These are phyloP conservation scores for Pleuronectes platessa DNA, from an alignment of 2,113 vertebrate genomes.

Conservation along the genomic window DNA sequence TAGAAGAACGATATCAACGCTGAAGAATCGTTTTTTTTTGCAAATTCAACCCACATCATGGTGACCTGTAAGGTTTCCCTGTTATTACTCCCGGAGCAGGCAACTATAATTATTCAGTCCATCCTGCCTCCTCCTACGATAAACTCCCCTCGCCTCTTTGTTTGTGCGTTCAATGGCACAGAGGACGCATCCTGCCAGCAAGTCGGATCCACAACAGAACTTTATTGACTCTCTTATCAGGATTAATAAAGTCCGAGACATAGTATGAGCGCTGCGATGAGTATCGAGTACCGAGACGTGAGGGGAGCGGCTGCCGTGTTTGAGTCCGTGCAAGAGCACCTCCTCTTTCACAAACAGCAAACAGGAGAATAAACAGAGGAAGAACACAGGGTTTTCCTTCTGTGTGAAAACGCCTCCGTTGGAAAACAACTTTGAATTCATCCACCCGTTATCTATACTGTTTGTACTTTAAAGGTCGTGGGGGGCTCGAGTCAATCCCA, in stretches of 20 bases:
- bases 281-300: conserved; percentile 20
- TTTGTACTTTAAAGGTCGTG: too few species aligned
- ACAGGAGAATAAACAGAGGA: conserved; percentile 1
- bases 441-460: too few species aligned
- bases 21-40: conserved; percentile 1
- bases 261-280: conserved; percentile 1
- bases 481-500: too few species aligned
- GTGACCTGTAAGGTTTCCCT: background rate
- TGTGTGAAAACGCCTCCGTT: background rate
- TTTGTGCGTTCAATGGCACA: conserved; percentile 4
- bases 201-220: conserved; percentile 28
- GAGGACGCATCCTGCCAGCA: conserved; percentile 23
- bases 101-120: conserved; percentile 35
- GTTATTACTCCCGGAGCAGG: background rate
- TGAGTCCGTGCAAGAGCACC: background rate
- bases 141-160: conserved; percentile 1
- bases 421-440: background rate
- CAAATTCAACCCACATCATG: conserved; percentile 2
- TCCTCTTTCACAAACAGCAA: background rate
- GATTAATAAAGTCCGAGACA: conserved; percentile 64
- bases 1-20: conserved; percentile 23
- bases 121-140: background rate
- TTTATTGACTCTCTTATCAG: conserved; percentile 70
- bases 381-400: too few species aligned
- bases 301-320: background rate